A percentile compares a stretch with the other conserved stretches of the same genome.
Conservation (phyloP, 2,797 vertebrate species). For the Gambusia yucatana region DNA sequence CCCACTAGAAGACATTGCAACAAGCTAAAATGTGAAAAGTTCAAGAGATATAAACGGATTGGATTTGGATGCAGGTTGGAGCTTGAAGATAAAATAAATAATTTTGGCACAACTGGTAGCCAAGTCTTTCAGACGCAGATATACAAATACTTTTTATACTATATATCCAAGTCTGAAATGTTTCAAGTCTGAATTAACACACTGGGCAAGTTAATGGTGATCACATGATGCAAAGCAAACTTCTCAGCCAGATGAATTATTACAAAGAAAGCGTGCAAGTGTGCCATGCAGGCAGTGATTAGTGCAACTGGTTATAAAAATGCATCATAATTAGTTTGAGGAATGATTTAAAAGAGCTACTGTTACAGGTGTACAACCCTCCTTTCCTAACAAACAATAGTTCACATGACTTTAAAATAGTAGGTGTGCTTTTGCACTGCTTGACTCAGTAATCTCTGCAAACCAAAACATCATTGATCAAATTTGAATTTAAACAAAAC, state of each 20-base stretch:
- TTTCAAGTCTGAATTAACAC: constrained; percentile 31
- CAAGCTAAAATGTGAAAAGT: not conserved
- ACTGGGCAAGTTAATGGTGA: constrained; percentile 24
- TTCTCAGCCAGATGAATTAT: constrained; percentile 15
- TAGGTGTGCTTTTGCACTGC: constrained; percentile 8
- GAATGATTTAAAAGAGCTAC: constrained; percentile 27
- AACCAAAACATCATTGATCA: constrained; percentile 34
- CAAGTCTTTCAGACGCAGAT: not conserved
- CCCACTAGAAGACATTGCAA: not conserved
- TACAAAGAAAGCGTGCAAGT: constrained; percentile 68
- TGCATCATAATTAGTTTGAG: constrained; percentile 50
- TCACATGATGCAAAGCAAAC: constrained; percentile 24
- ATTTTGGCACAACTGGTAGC: not conserved
- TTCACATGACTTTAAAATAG: constrained; percentile 60
- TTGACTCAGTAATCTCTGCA: constrained; percentile 32
- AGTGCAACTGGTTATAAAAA: constrained; percentile 43
- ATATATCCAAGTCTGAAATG: constrained; percentile 18
- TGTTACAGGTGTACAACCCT: constrained; percentile 23
- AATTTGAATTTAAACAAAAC: constrained; percentile 11
- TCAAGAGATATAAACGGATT: not conserved
- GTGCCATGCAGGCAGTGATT: constrained; percentile 71
- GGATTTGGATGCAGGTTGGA: not conserved
- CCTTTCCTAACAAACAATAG: constrained; percentile 60
- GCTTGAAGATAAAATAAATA: constrained; percentile 1
- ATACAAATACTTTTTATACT: constrained; percentile 7